Percentiles rank a stretch among this genome's conserved stretches.
phyloP scores from a whole-genome alignment of 2,888 invertebrate species.

The Gordius sp. region DNA sequence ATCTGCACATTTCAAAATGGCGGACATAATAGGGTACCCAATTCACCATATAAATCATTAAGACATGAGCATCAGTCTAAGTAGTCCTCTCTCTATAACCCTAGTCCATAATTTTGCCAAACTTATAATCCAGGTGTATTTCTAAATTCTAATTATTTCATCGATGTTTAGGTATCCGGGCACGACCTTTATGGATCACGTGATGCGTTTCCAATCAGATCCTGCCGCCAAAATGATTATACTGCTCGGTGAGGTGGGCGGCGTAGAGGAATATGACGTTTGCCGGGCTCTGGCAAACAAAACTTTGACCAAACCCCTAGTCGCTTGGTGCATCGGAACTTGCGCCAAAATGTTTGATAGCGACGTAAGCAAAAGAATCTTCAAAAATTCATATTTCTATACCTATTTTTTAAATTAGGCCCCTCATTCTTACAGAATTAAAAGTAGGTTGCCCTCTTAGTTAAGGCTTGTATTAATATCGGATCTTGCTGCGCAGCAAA shows the following conservation, averaged over 20 bases:
- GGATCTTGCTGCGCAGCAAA: too few species aligned
- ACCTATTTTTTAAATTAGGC: too few species aligned
- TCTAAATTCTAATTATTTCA: conserved; percentile 16
- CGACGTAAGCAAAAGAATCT: conserved; percentile 29
- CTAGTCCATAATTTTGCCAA: too few species aligned
- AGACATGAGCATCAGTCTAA: too few species aligned
- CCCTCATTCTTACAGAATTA: too few species aligned
- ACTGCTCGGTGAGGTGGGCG: conserved; percentile 84
- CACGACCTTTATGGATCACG: conserved; percentile 87
- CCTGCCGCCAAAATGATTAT: conserved; percentile 63
- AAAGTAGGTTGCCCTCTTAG: too few species aligned
- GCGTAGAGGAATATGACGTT: conserved; percentile 84
- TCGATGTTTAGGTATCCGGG: conserved; percentile 53
- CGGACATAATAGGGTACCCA: too few species aligned
- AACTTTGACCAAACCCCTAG: conserved; percentile 62
- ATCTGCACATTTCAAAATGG: too few species aligned
- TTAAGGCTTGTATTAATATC: too few species aligned
- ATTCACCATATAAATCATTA: too few species aligned
- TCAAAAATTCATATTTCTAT: too few species aligned
- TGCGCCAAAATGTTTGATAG: conserved; percentile 34
- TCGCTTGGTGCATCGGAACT: conserved; percentile 94
- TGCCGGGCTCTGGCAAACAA: conserved; percentile 54
- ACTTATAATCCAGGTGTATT: conserved; percentile 7
- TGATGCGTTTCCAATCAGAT: conserved; percentile 47
- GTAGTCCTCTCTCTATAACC: too few species aligned